Conservation (phyloP, 2,888 invertebrate species). For the Troglohyphantes excavatus region DNA sequence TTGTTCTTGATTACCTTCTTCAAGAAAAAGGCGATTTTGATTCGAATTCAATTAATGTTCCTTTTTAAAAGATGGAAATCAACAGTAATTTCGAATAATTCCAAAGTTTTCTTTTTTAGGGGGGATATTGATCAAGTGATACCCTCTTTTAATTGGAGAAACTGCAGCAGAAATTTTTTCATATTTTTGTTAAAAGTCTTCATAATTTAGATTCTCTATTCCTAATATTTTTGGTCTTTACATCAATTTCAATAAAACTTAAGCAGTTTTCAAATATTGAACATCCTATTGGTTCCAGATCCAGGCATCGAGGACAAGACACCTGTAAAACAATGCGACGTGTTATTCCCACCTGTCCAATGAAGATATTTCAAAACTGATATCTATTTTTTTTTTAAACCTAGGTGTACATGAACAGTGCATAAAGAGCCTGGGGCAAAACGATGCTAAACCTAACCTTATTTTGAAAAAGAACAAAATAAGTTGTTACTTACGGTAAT, state of each 20-base stretch:
- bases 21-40: constrained; percentile 2
- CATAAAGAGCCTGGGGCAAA: constrained; percentile 77
- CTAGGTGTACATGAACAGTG: constrained; percentile 36
- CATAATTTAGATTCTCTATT: neutral
- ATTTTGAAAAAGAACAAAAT: constrained; percentile 40
- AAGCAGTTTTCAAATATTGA: constrained; percentile 8
- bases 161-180: neutral
- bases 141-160: constrained; percentile 24
- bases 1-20: neutral
- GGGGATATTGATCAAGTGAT: constrained; percentile 50
- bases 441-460: constrained; percentile 75
- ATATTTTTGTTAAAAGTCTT: constrained; percentile 29
- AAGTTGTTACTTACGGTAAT: constrained; percentile 58
- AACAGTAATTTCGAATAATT: neutral
- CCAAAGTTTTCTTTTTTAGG: neutral
- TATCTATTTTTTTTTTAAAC: constrained; percentile 24
- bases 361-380: constrained; percentile 1
- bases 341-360: constrained; percentile 45
- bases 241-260: neutral
- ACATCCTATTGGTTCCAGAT: neutral
- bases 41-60: constrained; percentile 3
- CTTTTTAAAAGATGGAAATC: neutral
- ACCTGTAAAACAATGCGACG: constrained; percentile 72
- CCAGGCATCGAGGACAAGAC: constrained; percentile 61
- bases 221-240: neutral